Evolutionary conservation across 1,140 invertebrate genomes (phyloP).

Genomic region (Drosophila dunni): DNA sequence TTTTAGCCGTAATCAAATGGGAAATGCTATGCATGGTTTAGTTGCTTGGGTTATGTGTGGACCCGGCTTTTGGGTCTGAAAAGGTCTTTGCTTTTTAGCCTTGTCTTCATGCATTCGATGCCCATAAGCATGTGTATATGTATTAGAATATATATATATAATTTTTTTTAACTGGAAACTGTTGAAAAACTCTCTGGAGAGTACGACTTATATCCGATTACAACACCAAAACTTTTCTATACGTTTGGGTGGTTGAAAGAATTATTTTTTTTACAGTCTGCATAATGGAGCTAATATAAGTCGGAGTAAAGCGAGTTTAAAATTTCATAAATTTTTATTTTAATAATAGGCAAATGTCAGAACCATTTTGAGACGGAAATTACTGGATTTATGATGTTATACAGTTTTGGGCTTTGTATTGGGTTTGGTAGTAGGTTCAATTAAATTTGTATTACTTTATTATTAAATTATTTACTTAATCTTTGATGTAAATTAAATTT

Average conservation of each 20-base stretch:
- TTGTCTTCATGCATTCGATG: constrained; percentile 46
- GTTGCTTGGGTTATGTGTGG: constrained; percentile 35
- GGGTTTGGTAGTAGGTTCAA: no score
- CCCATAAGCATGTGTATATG: background rate
- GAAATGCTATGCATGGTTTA: constrained; percentile 66
- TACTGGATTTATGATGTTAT: constrained; percentile 3
- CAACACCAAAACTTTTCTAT: constrained; percentile 66
- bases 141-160: constrained; percentile 5
- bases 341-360: constrained; percentile 15
- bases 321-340: constrained; percentile 54
- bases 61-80: constrained; percentile 6
- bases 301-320: constrained; percentile 46
- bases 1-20: constrained; percentile 69
- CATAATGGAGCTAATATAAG: constrained; percentile 59
- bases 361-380: background rate
- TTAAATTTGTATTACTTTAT: no score
- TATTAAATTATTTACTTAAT: no score
- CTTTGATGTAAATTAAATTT: no score
- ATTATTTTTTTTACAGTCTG: constrained; percentile 27
- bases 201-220: constrained; percentile 78
- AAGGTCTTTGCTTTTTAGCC: constrained; percentile 36
- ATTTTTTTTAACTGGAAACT: constrained; percentile 16
- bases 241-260: constrained; percentile 44
- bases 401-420: background rate
- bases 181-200: constrained; percentile 57